phyloP scores from a whole-genome alignment of 2,113 vertebrate species.

The Butastur rufipennis region DNA sequence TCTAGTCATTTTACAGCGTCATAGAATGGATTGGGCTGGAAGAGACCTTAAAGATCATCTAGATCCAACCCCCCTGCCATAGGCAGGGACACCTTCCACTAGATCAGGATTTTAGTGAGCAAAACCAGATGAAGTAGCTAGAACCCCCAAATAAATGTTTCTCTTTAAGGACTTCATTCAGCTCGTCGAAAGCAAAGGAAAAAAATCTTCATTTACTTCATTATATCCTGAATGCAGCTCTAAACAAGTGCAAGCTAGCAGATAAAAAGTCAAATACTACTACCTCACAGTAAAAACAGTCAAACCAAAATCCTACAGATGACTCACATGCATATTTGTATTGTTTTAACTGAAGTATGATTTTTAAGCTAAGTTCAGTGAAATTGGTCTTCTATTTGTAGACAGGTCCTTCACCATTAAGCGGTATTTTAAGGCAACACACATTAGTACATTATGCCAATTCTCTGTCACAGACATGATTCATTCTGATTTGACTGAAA shows the following conservation, averaged over 20 bases:
- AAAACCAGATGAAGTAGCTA: not conserved
- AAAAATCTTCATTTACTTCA: not conserved
- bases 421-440: not conserved
- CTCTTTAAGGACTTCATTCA: not conserved
- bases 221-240: not conserved
- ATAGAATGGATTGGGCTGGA: not conserved
- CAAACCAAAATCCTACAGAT: not conserved
- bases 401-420: not conserved
- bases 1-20: not conserved
- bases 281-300: not conserved
- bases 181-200: not conserved
- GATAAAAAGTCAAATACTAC: not conserved
- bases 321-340: not conserved
- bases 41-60: not conserved
- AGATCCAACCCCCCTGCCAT: accelerated
- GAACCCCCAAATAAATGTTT: not conserved
- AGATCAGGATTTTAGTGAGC: not conserved
- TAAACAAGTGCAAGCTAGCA: not conserved
- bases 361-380: not conserved
- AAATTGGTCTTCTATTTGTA: not conserved
- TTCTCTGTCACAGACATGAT: not conserved
- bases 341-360: not conserved
- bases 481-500: not conserved
- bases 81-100: not conserved
- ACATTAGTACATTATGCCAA: not conserved